Base-by-base conservation (phyloP, 2,113 vertebrate genomes). In the Microcebus jonahi region DNA sequence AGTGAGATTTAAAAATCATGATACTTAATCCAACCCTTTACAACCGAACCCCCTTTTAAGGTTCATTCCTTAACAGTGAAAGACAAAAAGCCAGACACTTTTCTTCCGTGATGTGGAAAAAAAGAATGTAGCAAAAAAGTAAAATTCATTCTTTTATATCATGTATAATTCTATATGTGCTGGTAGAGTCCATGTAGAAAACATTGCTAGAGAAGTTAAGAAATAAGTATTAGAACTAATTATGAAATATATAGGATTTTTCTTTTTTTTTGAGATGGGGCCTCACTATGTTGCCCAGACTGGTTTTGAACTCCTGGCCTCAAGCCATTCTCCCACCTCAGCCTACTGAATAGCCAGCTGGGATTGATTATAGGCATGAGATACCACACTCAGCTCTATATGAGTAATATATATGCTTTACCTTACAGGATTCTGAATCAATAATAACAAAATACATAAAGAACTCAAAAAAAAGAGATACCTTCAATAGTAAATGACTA, bases 1-100 rank as follows among this genome's bases (percentile, higher is more conserved):
- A 42, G 4, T 93, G n/a, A 93, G 18, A 50, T 45, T 81, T 86
- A 59, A 93, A 96, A 92, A 81, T 80, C 21, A n/a, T 13, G 10
- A 20, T 76, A 92, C 39, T 79, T 83, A 39, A 84, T 84, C 61
- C 13, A 80, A 31, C 34, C 31, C 76, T 92, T 95, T 81, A 59
- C 25, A 90, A 86, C 48, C n/a, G 31, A 95, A 90, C 39, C 25
- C 31, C 31, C 59, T 63, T 84, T 89, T 73, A 29, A 95, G 18
- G 15, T 65, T 90, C 67, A 31, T 85, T 88, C 23, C 34, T 68
- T 87, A 75, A 59, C 21, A 63, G n/a, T 76, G 5, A 91, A 88
- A 83, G 61, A 84, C 21, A 50, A 88, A 83, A 82, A 71, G 34
- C 21, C 50, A 88, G 10, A 45, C 0, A 65, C 21, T 71, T 65